Evolutionary conservation across 2,888 invertebrate genomes (phyloP), one percentile per base, ranked within the genome.

Genomic region (Parelbella ahira): DNA sequence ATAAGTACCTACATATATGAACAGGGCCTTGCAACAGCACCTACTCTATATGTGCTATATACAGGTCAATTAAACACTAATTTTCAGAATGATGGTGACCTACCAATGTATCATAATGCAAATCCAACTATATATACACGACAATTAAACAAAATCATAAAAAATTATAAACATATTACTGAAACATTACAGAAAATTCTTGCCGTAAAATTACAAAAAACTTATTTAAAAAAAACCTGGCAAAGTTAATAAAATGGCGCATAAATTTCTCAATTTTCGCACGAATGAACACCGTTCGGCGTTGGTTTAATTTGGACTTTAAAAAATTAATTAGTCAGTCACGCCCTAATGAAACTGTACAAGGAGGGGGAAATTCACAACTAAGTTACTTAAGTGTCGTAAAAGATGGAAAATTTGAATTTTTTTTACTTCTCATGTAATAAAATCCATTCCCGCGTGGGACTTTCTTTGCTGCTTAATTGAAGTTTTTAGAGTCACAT

Each of bases 251-350:
- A 70, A 81, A 78, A 74, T 56, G 63, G 58, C 55, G 61, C 64
- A 70, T 75, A 75, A 81, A 80, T 79, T 78, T 63, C 50, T 54
- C 64, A 77, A 79, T 82, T 80, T 75, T 68, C 70, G 71, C 76
- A 67, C 73, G 68, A 70, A 65, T 65, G 63, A 63, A 58, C 67
- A 61, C 63, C 59, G 56, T 68, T 64, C 56, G 64, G 54, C 58
- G 54, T 59, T 56, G 58, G 56, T 64, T 68, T 66, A 67, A 68
- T 68, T 71, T 63, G 49, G 55, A 62, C 56, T 63, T 53, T 70
- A 81, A 78, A 79, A 82, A 82, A 75, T 76, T 81, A 82, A 81
- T 83, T 81, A 79, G 68, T 57, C 61, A 58, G 67, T 67, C 63
- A 64, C 68, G 62, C 69, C 64, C 62, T 66, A 65, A 69, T 63